Evolutionary conservation across 2,888 invertebrate genomes (phyloP), one percentile per base, ranked within the genome.

Genomic region (Camponotus fellah): DNA sequence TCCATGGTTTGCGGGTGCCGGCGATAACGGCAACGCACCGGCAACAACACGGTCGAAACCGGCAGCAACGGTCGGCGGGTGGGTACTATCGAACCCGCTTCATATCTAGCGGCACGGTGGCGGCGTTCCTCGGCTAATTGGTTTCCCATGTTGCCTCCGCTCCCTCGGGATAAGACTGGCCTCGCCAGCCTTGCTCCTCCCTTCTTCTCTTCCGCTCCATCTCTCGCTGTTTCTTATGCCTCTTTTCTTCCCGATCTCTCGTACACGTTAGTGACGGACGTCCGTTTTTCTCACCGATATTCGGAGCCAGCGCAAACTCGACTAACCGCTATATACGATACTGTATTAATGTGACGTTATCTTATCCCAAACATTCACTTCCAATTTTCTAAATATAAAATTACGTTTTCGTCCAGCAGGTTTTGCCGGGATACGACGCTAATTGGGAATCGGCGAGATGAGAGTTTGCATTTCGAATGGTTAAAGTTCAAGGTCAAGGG

Each of bases 71-170:
- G 76, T 3, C 43, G 43, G 77, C 40, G 71, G 64, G 79, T 83
- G 64, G 81, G 65, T 80, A 76, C 79, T 82, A 85, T 88, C 84
- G 84, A 87, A 83, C 88, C 76, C 62, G 82, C 82, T 85, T 92
- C 91, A 85, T 91, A 91, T 91, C 91, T 92, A 90, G 87, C 91
- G 88, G 91, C 88, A 90, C 92, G 91, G 90, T 91, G 91, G 91
- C 90, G 90, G 89, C 92, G 91, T 92, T 92, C 92, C 89, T 90
- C 89, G 90, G 92, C 94, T 95, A 95, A 95, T 95, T 95, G 95
- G 93, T 95, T 95, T 95, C 94, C 94, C 94, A 92, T 95, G 94
- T 95, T 92, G 91, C 89, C 83, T 90, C 89, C 89, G 86, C 93
- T 94, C 93, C 92, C 93, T 86, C 85, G 93, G 94, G 94, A 94